A percentile compares a stretch with the other conserved stretches of the same genome.
Conservation (phyloP, 2,113 vertebrate species). For the Serinus canaria region DNA sequence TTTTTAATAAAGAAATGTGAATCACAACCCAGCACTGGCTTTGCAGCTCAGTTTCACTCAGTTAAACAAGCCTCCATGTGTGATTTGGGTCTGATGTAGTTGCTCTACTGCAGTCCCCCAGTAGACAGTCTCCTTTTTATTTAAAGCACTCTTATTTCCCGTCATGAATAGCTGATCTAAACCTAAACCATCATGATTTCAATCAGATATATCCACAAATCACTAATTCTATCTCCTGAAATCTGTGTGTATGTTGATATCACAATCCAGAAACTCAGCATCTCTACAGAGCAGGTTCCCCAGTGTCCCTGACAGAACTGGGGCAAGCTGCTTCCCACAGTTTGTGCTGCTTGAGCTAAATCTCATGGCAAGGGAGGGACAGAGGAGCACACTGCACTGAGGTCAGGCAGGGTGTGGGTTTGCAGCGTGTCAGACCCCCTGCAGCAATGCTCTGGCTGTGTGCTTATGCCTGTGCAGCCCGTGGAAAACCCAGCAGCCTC, state of each 20-base stretch:
- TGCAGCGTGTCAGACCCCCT: rapidly evolving
- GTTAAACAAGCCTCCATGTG: neutral
- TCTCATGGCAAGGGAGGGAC: neutral
- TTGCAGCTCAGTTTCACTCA: neutral
- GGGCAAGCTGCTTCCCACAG: neutral
- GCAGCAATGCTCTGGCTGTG: neutral
- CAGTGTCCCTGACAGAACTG: neutral
- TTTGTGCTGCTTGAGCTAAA: neutral
- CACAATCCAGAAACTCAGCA: neutral
- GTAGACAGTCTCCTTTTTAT: neutral
- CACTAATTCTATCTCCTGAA: neutral
- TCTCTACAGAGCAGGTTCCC: neutral
- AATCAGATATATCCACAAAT: neutral
- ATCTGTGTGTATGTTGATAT: neutral
- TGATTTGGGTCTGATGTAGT: neutral
- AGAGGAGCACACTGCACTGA: rapidly evolving
- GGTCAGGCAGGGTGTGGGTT: neutral
- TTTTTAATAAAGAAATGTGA: neutral
- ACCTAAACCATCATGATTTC: neutral
- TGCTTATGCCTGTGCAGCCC: rapidly evolving
- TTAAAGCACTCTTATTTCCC: neutral
- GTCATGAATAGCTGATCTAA: neutral
- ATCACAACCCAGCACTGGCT: neutral
- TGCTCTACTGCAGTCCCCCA: neutral
- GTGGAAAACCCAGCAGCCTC: neutral